Conservation (phyloP, 2,113 vertebrate species). For the Eolophus roseicapilla region DNA sequence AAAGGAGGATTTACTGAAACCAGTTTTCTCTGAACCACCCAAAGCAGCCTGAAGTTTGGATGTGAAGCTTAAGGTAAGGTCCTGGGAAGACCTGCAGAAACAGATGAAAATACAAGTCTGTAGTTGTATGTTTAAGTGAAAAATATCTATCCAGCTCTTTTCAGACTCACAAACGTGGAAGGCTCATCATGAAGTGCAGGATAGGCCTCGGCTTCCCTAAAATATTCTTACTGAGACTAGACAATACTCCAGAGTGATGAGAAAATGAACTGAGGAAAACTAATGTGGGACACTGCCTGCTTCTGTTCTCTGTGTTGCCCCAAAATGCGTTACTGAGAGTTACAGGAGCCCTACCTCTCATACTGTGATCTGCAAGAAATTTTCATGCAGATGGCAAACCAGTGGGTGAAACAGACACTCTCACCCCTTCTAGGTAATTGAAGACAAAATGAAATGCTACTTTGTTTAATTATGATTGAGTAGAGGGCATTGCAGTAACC, state of each 20-base stretch:
- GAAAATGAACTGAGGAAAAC: neutral
- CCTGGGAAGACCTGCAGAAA: neutral
- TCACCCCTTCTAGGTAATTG: neutral
- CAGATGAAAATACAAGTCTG: neutral
- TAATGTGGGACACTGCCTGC: neutral
- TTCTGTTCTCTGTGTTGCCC: neutral
- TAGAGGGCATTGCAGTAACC: neutral
- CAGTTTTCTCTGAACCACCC: neutral
- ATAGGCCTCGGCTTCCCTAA: neutral
- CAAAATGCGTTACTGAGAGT: accelerated
- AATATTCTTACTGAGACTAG: neutral
- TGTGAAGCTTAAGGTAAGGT: neutral
- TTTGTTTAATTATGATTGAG: neutral
- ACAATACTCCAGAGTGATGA: neutral
- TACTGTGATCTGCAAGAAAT: neutral
- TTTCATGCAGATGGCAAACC: neutral
- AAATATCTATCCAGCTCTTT: neutral
- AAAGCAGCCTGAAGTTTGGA: neutral
- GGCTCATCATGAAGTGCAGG: neutral
- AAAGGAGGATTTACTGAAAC: neutral
- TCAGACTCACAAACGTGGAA: neutral
- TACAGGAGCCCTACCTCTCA: neutral
- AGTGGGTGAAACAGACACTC: neutral
- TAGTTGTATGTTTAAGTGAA: neutral
- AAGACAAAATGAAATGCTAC: neutral